These are phyloP conservation scores for Rhaphigaster nebulosa DNA, from an alignment of 2,888 invertebrate species.

Conservation along the genomic window DNA sequence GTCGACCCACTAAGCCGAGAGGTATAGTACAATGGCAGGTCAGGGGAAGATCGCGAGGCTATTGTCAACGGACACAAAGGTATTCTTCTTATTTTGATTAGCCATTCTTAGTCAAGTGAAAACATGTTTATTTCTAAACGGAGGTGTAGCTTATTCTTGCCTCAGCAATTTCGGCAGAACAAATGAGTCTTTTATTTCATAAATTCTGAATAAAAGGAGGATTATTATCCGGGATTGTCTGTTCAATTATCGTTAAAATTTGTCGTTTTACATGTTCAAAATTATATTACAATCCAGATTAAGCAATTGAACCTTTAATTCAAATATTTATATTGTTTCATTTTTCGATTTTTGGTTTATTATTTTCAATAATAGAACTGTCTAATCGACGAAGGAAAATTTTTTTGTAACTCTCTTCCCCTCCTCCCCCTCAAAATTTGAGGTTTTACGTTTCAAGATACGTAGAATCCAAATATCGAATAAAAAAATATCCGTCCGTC, in stretches of 20 bases:
- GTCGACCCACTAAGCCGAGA: background rate
- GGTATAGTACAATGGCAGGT: background rate
- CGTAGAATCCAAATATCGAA: no score
- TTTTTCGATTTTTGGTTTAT: no score
- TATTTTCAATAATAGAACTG: no score
- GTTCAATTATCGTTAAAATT: background rate
- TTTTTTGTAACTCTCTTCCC: no score
- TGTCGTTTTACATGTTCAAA: no score
- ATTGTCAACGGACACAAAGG: background rate
- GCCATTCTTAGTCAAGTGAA: constrained; percentile 43
- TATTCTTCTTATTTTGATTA: constrained; percentile 43
- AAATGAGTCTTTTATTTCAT: background rate
- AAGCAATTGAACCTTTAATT: no score
- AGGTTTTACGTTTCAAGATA: no score
- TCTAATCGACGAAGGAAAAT: no score
- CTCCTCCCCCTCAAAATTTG: no score
- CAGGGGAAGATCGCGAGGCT: background rate
- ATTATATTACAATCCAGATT: no score
- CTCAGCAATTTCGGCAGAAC: background rate
- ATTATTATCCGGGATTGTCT: background rate
- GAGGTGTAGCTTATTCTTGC: background rate
- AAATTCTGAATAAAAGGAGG: background rate
- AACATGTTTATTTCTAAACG: constrained; percentile 7
- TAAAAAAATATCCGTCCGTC: no score
- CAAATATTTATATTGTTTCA: no score